Base-by-base conservation (phyloP, 1,140 invertebrate genomes). In the Tetragonula clypearis region DNA sequence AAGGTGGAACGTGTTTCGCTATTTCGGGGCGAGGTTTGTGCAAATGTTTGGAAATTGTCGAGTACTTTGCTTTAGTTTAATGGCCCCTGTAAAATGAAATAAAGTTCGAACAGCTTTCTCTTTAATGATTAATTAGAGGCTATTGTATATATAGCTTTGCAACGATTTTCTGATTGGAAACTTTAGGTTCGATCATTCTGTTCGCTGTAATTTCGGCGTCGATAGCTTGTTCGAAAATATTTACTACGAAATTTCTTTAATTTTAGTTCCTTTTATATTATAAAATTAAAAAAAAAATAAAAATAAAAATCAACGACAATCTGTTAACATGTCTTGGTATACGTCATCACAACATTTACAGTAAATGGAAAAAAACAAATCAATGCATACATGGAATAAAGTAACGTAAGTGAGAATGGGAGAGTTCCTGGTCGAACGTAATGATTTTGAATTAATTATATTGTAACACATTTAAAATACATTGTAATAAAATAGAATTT, bases 1-100 rank as follows among this genome's bases (percentile, higher is more conserved):
- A 30, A 30, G 41, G n/a, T 21, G 11, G 53, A 21, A 56, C 14
- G 30, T 49, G 49, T 75, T 55, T 21, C 26, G 73, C 12, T 72
- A 35, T 49, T 74, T 26, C 23, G 72, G 4, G 26, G n/a, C 11
- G 11, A 11, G 14, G 19, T 1, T 26, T 55, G 15, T 26, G n/a
- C 15, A n/a, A 26, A 26, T 74, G 41, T 26, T 72, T 26, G 72
- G 2, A 19, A 56, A 56, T 0, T 30, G 73, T 56, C 17, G n/a
- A 75, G 26, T 56, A 19, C n/a, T 26, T 75, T 75, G 19, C 4
- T 75, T 75, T 75, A 21, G 53, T 75, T 75, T 56, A 56, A 30
- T 56, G 53, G 17, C 8, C 56, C 26, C 2, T 8, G 2, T 26
- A 56, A 26, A 17, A 30, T 56, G 53, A 19, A 21, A 56, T 56